These are phyloP conservation scores for Darwinula stevensoni DNA, from an alignment of 2,888 invertebrate species.

Conservation along the genomic window DNA sequence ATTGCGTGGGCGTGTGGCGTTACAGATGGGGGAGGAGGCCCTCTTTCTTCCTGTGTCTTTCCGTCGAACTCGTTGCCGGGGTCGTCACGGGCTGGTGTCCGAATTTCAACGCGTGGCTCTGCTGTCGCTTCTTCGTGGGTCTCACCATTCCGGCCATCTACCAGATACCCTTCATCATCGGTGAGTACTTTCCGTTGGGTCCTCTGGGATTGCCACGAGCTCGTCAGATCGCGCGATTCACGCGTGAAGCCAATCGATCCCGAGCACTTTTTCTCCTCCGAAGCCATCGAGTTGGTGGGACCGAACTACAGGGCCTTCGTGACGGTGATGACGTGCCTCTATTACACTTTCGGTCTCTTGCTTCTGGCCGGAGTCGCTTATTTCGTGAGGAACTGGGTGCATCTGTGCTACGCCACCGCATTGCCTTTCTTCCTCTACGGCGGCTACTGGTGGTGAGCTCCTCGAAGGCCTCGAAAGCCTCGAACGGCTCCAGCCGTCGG, in stretches of 20 bases:
- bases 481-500: too few species aligned
- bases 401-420: slow-evolving; percentile 4
- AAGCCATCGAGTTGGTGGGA: slow-evolving; percentile 5
- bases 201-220: too few species aligned
- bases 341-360: slow-evolving; percentile 6
- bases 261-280: too few species aligned
- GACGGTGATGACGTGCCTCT: slow-evolving; percentile 3
- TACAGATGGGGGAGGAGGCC: slow-evolving; percentile 13
- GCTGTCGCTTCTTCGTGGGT: slow-evolving; percentile 13
- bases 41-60: slow-evolving; percentile 12
- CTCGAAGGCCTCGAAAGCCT: too few species aligned
- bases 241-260: too few species aligned
- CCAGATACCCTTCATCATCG: slow-evolving; percentile 14
- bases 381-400: slow-evolving; percentile 6
- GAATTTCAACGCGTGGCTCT: slow-evolving; percentile 11
- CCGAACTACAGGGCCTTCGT: slow-evolving; percentile 4
- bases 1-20: too few species aligned
- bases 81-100: slow-evolving; percentile 11
- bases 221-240: too few species aligned
- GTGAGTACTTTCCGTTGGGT: too few species aligned
- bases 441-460: slow-evolving; percentile 5
- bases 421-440: slow-evolving; percentile 3
- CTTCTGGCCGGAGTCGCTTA: slow-evolving; percentile 6
- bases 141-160: slow-evolving; percentile 13
- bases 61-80: slow-evolving; percentile 11